Evolutionary conservation across 1,140 invertebrate species (phyloP), one percentile per base, ranked within the genome.

Genomic region (Aphelenchoides fujianensis): DNA sequence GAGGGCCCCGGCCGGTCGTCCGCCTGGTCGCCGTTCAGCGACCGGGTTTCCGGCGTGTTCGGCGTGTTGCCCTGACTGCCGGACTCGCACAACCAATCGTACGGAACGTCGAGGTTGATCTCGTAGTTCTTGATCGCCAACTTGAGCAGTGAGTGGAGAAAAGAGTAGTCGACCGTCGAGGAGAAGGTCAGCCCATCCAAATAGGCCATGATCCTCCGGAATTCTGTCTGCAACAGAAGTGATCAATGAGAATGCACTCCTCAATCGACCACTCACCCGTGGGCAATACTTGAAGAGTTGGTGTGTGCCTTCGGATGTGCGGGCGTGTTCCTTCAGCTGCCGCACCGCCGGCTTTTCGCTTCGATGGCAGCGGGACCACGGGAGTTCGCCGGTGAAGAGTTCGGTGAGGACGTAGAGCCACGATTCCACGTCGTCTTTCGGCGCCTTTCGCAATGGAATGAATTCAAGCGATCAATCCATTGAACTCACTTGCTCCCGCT

Each of bases 391-490:
- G 35, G 70, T 79, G 48, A 77, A 59, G 41, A 80, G 62, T 36
- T 79, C 77, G 12, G 79, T 68, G 28, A 79, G 37, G 66, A 78
- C 69, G 34, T 78, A 78, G n/a, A 78, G 72, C 77, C 77, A 78
- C 31, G 66, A 73, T 37, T 78, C 77, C 37, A 78, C 62, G 54
- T 78, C 77, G 57, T 78, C 77, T 55, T 79, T 79, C 2, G 77
- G 64, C n/a, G n/a, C n/a, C n/a, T n/a, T n/a, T n/a, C n/a, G n/a
- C n/a, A n/a, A n/a, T n/a, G n/a, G n/a, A n/a, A n/a, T n/a, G n/a
- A n/a, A n/a, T n/a, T n/a, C n/a, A n/a, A n/a, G n/a, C n/a, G n/a
- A n/a, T n/a, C n/a, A n/a, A n/a, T n/a, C n/a, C n/a, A n/a, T n/a
- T n/a, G n/a, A n/a, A n/a, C n/a, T n/a, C n/a, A 12, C 31, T 64